Base-by-base conservation (phyloP, 2,113 vertebrate genomes). In the Sciurus niger region DNA sequence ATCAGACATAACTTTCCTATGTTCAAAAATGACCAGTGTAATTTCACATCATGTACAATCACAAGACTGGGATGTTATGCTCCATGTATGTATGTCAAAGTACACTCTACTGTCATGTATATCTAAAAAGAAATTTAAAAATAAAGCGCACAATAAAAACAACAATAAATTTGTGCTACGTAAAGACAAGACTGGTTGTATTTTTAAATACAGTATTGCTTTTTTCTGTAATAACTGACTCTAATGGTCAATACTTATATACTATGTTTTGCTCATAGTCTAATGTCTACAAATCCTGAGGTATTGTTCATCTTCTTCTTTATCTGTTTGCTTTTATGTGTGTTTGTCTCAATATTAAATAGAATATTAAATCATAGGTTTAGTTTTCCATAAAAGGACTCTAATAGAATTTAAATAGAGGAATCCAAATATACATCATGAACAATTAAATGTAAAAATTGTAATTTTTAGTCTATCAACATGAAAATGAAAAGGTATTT, bases 311-410 rank as follows among this genome's bases (percentile, higher is more conserved):
- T 60, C 58, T 60, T 94, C 63, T 70, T 95, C 63, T 70, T 95
- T 73, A 90, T 96, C 63, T 84, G 17, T 84, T 91, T 96, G 40
- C 32, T 85, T 12, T 95, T 83, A 32, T 85, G 10, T 90, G 20
- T 89, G 18, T 76, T 94, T 34, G 72, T 90, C 70, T 93, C 30
- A 92, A 86, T 92, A 65, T 48, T 93, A 88, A 95, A 51, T 70
- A 94, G 53, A 89, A n/a, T 77, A 84, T 88, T 93, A 90, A 80
- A 13, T 89, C 58, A 89, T 72, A 96, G 58, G 79, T 83, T 95
- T 87, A 70, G 25, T 80, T 96, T 96, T 88, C 43, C 70, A 53
- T 73, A 83, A 17, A 84, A 74, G 58, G 24, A 65, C 25, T 73
- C 32, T 84, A 84, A 73, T 10, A 82, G 40, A 85, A 83, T 88